Percentiles rank a stretch among this genome's conserved stretches.
Evolutionary conservation across 2,888 invertebrate genomes (phyloP).

Genomic region (Timema podura): DNA sequence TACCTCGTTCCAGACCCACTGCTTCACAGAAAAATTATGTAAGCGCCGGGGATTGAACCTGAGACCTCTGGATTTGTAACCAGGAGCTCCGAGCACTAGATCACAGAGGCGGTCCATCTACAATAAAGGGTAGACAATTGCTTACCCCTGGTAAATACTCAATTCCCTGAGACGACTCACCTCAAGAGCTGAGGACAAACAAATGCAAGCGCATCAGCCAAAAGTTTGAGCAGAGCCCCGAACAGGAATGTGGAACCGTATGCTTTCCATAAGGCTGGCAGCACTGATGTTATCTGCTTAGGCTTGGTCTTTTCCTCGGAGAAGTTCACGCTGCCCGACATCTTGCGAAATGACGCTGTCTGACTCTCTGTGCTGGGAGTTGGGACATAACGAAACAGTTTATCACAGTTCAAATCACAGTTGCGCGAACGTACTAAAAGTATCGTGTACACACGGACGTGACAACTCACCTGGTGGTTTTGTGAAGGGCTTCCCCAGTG

Average conservation of each 20-base stretch:
- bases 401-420: too few species aligned
- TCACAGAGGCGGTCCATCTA: too few species aligned
- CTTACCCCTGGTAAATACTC: not conserved
- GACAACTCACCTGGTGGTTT: constrained; percentile 62
- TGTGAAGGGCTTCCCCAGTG: constrained; percentile 70
- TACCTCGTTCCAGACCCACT: too few species aligned
- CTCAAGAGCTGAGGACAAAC: constrained; percentile 83
- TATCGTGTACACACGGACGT: too few species aligned
- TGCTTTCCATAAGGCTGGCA: constrained; percentile 77
- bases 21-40: too few species aligned
- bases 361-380: too few species aligned
- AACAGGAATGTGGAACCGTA: constrained; percentile 85
- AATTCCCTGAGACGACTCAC: constrained; percentile 49
- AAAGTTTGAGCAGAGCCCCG: constrained; percentile 77
- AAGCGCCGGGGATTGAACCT: too few species aligned
- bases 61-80: too few species aligned
- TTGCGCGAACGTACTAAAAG: too few species aligned
- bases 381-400: too few species aligned
- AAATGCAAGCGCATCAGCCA: constrained; percentile 82
- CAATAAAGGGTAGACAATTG: not conserved
- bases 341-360: constrained; percentile 65
- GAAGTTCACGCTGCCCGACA: constrained; percentile 69
- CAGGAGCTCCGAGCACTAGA: too few species aligned
- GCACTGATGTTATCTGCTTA: constrained; percentile 73
- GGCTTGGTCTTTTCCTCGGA: constrained; percentile 42